phyloP scores from a whole-genome alignment of 2,113 vertebrate genomes.

The Charadrius vociferus region DNA sequence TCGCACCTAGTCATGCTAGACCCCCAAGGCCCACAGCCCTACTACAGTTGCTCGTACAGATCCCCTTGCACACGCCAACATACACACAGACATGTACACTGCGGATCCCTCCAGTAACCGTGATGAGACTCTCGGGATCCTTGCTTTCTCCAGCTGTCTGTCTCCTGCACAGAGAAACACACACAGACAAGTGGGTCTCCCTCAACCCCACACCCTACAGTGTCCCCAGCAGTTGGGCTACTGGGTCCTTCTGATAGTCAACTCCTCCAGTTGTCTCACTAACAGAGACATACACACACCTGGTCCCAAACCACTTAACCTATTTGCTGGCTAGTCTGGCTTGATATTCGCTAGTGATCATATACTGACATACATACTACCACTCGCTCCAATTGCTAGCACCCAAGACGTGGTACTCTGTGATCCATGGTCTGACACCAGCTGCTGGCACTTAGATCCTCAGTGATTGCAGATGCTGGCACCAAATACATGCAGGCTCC shows the following conservation, averaged over 20 bases:
- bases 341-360: not conserved
- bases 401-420: not conserved
- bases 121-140: not conserved
- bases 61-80: not conserved
- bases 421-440: not conserved
- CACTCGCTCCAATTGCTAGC: not conserved
- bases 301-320: not conserved
- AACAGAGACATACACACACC: not conserved
- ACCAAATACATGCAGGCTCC: not conserved
- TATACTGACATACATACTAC: not conserved
- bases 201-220: not conserved
- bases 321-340: not conserved
- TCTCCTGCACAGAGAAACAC: not conserved
- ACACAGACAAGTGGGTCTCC: not conserved
- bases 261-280: not conserved
- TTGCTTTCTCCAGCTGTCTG: not conserved
- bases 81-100: not conserved
- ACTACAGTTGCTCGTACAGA: not conserved
- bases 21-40: not conserved
- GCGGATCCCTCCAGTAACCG: not conserved
- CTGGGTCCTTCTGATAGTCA: not conserved
- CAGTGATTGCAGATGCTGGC: not conserved
- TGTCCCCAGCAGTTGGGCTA: not conserved
- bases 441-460: not conserved
- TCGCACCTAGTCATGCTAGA: not conserved